Conservation (phyloP, 2,113 vertebrate genomes). For the Equus przewalskii region DNA sequence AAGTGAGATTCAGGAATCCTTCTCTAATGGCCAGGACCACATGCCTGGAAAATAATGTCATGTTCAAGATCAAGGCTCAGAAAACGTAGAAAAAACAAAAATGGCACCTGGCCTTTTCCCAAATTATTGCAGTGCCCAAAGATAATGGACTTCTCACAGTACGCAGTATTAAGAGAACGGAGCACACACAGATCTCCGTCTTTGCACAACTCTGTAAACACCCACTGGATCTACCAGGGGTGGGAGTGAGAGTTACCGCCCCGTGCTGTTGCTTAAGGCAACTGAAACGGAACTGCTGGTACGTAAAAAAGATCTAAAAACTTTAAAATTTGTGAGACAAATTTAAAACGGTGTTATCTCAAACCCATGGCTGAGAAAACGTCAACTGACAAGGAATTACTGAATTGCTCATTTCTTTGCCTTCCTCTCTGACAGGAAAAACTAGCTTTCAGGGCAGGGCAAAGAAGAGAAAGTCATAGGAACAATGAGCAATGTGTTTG, state of each 20-base stretch:
- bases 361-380: not conserved
- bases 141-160: not conserved
- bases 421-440: not conserved
- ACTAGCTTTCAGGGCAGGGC: not conserved
- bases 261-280: not conserved
- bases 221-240: not conserved
- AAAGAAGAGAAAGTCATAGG: not conserved
- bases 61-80: conserved; percentile 9
- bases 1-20: not conserved
- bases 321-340: conserved; percentile 9
- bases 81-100: not conserved
- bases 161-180: not conserved
- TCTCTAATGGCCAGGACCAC: not conserved
- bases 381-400: not conserved
- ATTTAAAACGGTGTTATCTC: conserved; percentile 3
- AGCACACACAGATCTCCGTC: not conserved
- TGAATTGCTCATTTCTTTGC: not conserved
- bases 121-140: not conserved
- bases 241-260: not conserved
- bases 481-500: not conserved
- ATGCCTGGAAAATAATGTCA: not conserved
- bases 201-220: not conserved
- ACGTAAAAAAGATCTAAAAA: not conserved
- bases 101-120: not conserved
- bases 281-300: not conserved